Conservation (phyloP, 2,113 vertebrate species). For the Clinocottus analis region DNA sequence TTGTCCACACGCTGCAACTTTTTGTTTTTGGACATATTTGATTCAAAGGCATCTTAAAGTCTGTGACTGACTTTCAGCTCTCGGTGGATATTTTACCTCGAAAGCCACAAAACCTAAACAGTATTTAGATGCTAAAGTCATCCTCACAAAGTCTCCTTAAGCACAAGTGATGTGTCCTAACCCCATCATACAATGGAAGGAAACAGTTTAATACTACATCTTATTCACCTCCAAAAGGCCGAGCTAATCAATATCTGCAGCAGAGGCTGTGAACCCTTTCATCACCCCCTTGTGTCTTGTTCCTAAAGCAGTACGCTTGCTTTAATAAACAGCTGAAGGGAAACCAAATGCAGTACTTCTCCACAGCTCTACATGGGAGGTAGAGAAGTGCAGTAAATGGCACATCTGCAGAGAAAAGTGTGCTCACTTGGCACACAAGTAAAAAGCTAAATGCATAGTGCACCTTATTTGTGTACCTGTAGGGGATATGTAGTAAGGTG, state of each 20-base stretch:
- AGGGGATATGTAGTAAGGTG: not conserved
- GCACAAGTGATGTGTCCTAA: too few relatives aligned
- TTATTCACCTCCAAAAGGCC: not conserved
- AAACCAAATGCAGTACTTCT: not conserved
- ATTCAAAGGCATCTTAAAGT: not conserved
- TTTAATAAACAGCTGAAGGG: not conserved
- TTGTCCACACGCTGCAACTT: not conserved
- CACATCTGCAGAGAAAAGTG: too few relatives aligned
- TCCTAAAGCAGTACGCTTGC: not conserved
- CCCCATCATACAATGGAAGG: not conserved
- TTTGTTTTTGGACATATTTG: not conserved
- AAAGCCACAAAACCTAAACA: not conserved
- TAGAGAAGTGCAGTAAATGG: not conserved
- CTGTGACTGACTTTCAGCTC: too few relatives aligned
- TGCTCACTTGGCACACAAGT: not conserved
- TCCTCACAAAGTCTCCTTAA: too few relatives aligned
- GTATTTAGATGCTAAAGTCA: not conserved
- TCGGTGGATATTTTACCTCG: too few relatives aligned
- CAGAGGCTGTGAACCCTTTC: not conserved
- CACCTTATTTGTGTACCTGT: not conserved
- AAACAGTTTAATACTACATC: not conserved
- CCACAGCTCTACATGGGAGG: not conserved
- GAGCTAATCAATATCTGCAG: not conserved
- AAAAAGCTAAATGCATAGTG: not conserved
- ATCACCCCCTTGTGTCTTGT: not conserved